Base-by-base conservation (phyloP, 1,140 invertebrate genomes). In the Trachymyrmex septentrionalis region DNA sequence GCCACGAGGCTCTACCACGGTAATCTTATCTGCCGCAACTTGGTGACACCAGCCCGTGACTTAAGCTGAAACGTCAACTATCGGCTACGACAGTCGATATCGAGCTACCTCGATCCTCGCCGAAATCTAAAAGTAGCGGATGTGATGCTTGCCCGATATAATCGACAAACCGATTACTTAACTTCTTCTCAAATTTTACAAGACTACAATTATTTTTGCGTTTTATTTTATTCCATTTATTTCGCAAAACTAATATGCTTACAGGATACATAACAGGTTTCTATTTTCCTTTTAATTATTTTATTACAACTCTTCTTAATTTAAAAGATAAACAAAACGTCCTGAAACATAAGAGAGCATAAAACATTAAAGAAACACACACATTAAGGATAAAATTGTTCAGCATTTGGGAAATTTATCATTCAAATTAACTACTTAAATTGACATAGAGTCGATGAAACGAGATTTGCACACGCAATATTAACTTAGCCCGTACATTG, bases 1-100 rank as follows among this genome's bases (percentile, higher is more conserved):
- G 69, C 80, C 78, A 71, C 69, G 69, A 84, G 66, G 66, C 50
- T 61, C 80, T 84, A 38, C 69, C 24, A 38, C 55, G 19, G 69
- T 84, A 84, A 84, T 84, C 80, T 84, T 84, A 84, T 84, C 80
- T 84, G 69, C 80, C 57, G 55, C 69, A 84, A 84, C 80, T 84
- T 84, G 69, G 69, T 73, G 80, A 84, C 69, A 84, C 71, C 80
- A 84, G 38, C 16, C 80, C 38, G 69, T 84, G 80, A 84, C 69
- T 84, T 84, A 84, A 84, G 80, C 80, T 44, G 57, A 84, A 84
- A 84, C 55, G 55, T 84, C 80, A 84, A 84, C 80, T 84, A 84
- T 84, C 80, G 80, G 38, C 69, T 75, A 34, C 69, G 80, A 84
- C 80, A 84, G 80, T 84, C 69, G 80, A 84, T 84, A 75, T 84